A percentile compares a stretch with the other conserved stretches of the same genome.
phyloP scores from a whole-genome alignment of 1,140 invertebrate genomes.

The Drosophila leontia region DNA sequence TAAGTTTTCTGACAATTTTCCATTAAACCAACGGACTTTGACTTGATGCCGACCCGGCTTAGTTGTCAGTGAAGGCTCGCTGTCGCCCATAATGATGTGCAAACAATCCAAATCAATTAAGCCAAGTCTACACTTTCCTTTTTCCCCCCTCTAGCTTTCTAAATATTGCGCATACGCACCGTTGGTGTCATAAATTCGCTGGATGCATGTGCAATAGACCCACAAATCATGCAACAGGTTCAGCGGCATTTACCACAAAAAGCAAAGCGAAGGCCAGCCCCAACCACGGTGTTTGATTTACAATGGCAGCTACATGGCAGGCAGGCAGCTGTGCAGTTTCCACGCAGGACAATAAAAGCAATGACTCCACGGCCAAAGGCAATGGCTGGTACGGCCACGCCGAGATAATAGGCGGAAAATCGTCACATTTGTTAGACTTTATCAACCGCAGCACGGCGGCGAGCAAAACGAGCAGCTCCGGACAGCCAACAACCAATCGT shows the following conservation, averaged over 20 bases:
- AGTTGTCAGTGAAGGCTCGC: conserved; percentile 38
- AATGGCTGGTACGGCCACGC: conserved; percentile 28
- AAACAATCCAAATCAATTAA: conserved; percentile 58
- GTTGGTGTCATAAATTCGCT: conserved; percentile 58
- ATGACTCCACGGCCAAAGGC: conserved; percentile 23
- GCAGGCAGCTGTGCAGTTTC: conserved; percentile 70
- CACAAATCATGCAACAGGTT: conserved; percentile 82
- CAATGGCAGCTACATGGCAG: conserved; percentile 46
- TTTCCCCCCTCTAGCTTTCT: neutral
- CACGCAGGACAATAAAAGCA: conserved; percentile 72
- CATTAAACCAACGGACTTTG: conserved; percentile 39
- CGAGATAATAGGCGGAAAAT: conserved; percentile 82
- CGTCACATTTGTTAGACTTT: conserved; percentile 75
- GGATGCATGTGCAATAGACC: conserved; percentile 51
- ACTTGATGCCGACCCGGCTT: conserved; percentile 38
- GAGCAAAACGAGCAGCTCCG: conserved; percentile 15
- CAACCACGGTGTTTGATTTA: conserved; percentile 61
- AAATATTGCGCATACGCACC: conserved; percentile 44
- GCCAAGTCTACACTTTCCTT: conserved; percentile 1
- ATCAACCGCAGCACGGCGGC: conserved; percentile 51
- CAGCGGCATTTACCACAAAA: conserved; percentile 20
- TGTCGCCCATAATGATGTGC: conserved; percentile 60
- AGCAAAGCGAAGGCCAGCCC: conserved; percentile 36
- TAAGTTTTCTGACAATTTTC: conserved; percentile 51
- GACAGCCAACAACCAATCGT: conserved; percentile 48